Evolutionary conservation across 2,888 invertebrate species (phyloP), one percentile per base, ranked within the genome.

Genomic region (Drosophila diplacantha): DNA sequence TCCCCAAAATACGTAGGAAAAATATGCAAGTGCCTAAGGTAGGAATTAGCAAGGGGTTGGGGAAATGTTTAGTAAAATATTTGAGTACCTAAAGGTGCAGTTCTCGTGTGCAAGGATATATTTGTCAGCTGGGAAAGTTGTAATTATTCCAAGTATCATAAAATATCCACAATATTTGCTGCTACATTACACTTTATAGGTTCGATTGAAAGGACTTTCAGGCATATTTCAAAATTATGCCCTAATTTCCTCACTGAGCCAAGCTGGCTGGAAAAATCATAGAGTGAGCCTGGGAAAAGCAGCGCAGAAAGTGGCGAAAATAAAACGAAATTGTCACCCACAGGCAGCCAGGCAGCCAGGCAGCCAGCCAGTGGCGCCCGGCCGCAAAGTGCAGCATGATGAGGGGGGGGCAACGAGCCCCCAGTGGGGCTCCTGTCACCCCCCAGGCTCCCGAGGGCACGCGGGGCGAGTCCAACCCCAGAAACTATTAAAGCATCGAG

Each of bases 361-460:
- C 79, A 58, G 43, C 58, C 79, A 58, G 77, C 77, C 77, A 78
- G 77, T 82, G 81, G 81, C 75, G 65, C 68, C 73, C 73, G 38
- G 73, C 83, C 81, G 47, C 81, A 82, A 77, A 81, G 71, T 83
- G 77, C 83, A 68, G 69, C 54, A 61, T 51, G 67, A 69, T 62
- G 69, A 69, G 49, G 47, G 49, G 35, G 50, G 38, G 61, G 18
- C 14, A 29, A 14, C 44, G 16, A 14, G 18, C 44, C 12, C 29
- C 58, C n/a, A 39, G 31, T 18, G 55, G 44, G 44, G 8, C 20
- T 18, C 5, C 18, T 7, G 4, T 2, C 43, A 11, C 0, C 24
- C 11, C 49, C 24, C 14, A 5, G 8, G 29, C 22, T 22, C 7
- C 6, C 7, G 12, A 0, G 37, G 11, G 3, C 18, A 22, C 22